A percentile compares a stretch with the other conserved stretches of the same genome.
Evolutionary conservation across 2,888 invertebrate species (phyloP).

Genomic region (Timema cristinae): DNA sequence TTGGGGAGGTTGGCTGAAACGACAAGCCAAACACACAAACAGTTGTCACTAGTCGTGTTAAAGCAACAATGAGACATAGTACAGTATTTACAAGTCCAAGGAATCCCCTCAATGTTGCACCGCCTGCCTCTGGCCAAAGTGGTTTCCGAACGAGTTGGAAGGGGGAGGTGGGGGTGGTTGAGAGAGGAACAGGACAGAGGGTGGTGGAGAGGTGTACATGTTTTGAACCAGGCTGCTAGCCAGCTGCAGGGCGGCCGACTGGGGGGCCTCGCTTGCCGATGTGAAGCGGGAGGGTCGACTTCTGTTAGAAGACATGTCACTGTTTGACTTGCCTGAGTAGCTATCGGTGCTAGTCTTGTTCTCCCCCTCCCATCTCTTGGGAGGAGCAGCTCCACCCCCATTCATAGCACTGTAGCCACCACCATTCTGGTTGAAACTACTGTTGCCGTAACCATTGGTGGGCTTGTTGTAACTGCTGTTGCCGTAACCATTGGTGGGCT

Average conservation of each 20-base stretch:
- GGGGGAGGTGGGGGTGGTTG: conserved; percentile 18
- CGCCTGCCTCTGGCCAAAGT: not conserved
- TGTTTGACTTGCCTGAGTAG: conserved; percentile 20
- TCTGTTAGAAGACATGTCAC: not conserved
- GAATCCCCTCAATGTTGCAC: not conserved
- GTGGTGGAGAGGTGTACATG: conserved; percentile 31
- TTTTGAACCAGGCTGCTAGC: conserved; percentile 16
- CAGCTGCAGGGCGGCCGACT: conserved; percentile 19
- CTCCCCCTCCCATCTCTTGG: no score
- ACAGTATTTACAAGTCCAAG: no score
- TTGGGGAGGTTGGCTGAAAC: no score
- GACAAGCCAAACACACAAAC: not conserved
- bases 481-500: conserved; percentile 10
- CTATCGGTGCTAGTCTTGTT: not conserved
- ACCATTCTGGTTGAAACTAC: not conserved
- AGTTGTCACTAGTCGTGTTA: not conserved
- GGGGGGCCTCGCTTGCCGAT: conserved; percentile 18
- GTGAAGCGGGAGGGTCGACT: conserved; percentile 23
- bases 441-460: not conserved
- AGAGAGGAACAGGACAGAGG: conserved; percentile 42
- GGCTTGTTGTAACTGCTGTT: conserved; percentile 9
- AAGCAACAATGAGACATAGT: not conserved
- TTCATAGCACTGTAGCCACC: conserved; percentile 8
- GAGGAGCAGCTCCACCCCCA: not conserved
- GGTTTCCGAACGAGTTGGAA: conserved; percentile 19